Base-by-base conservation (phyloP, 2,797 vertebrate genomes). In the Tamandua tetradactyla region DNA sequence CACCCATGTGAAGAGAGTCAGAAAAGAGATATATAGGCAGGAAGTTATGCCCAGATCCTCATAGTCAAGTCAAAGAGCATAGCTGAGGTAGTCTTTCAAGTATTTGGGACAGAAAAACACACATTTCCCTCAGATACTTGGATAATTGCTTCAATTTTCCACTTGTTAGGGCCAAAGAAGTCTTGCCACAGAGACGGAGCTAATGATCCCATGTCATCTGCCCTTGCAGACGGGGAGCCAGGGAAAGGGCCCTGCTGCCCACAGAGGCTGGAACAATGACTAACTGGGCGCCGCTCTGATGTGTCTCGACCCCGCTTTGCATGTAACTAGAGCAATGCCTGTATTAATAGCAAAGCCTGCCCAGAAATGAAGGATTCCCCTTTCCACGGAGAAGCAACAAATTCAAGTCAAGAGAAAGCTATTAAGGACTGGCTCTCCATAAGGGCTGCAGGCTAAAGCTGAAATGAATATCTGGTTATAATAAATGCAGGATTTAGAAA, bases 61-160 rank as follows among this genome's bases (percentile, higher is more conserved):
- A 75, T 2, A 62, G 27, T 64, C 57, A 85, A 95, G 68, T 79
- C 59, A 62, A 95, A 89, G 86, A 84, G 25, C 82, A 74, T 66
- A 82, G 17, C 42, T 95, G 86, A 95, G 81, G 92, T 83, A 91
- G 87, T 35, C 95, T 93, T 94, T 79, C 59, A 94, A 95, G 82
- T 95, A 96, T 93, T 87, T 95, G 75, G 93, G 93, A 84, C 78
- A 96, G 74, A 88, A 93, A 96, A 97, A 94, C 86, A 96, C 91
- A 93, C 85, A 90, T 94, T 95, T 93, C 93, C 95, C 95, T 96
- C 95, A 88, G 85, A 95, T 96, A 86, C 42, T 96, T 97, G 96
- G 96, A 94, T 83, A 91, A 87, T 87, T 84, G 93, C 92, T 81
- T 93, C 14, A 76, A 66, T 47, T 96, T 96, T 96, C 96, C 92